phyloP scores from a whole-genome alignment of 2,797 vertebrate species.

The Phylloscopus collybita region DNA sequence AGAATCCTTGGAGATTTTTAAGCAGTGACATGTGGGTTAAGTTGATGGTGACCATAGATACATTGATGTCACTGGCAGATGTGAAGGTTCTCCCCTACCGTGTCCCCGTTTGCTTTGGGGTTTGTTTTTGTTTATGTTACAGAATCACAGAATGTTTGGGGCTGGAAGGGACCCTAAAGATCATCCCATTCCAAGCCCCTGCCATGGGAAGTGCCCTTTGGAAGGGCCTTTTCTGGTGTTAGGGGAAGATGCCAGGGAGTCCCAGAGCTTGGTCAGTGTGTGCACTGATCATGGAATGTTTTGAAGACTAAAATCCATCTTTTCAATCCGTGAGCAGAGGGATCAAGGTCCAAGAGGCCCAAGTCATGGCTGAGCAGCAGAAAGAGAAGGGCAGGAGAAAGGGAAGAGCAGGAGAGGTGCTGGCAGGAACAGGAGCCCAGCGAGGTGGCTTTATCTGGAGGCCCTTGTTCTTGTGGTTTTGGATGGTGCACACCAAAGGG shows the following conservation, averaged over 20 bases:
- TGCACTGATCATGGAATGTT: neutral
- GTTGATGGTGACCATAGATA: neutral
- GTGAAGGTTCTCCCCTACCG: rapidly evolving
- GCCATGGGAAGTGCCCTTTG: neutral
- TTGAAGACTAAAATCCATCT: neutral
- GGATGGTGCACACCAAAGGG: neutral
- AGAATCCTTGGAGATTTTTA: neutral
- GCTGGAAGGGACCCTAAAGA: neutral
- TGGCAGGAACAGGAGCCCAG: neutral
- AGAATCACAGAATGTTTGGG: neutral
- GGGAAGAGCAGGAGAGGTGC: neutral
- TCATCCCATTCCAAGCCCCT: neutral
- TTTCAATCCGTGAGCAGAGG: neutral
- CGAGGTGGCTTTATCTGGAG: neutral
- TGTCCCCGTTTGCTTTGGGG: neutral
- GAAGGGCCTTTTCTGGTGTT: neutral
- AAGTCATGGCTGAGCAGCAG: neutral
- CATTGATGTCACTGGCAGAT: neutral
- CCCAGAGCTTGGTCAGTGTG: neutral
- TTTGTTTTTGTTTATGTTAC: neutral
- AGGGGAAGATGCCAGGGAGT: neutral
- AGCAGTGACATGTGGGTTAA: neutral
- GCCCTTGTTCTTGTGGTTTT: neutral
- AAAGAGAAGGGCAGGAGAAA: neutral
- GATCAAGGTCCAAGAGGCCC: rapidly evolving